Conservation (phyloP, 1,140 invertebrate species). For the Tetranychus urticae region DNA sequence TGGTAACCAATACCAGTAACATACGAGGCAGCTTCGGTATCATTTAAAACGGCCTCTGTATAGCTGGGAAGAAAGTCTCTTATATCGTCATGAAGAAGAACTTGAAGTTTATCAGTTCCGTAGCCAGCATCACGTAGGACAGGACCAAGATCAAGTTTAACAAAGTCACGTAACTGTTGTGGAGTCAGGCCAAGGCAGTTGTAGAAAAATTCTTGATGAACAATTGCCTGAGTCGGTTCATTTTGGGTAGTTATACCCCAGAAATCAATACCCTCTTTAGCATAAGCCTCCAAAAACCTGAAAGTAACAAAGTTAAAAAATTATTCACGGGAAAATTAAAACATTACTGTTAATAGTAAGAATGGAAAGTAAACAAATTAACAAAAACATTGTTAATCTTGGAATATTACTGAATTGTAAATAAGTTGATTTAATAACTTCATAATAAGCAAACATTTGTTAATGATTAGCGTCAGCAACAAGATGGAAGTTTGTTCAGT, state of each 20-base stretch:
- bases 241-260: conserved; percentile 37
- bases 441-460: too few species aligned
- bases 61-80: background rate
- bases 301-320: background rate
- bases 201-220: background rate
- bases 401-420: too few species aligned
- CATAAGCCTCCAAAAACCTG: conserved; percentile 34
- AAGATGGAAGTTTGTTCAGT: too few species aligned
- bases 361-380: too few species aligned
- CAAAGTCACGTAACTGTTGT: background rate
- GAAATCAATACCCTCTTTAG: conserved; percentile 25
- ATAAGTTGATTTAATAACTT: too few species aligned
- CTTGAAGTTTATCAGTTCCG: conserved; percentile 8
- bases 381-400: too few species aligned
- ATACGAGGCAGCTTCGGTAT: conserved; percentile 2
- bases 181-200: background rate
- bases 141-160: conserved; percentile 1
- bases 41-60: conserved; percentile 2
- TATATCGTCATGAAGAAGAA: conserved; percentile 2
- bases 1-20: conserved; percentile 28
- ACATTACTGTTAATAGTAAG: too few species aligned
- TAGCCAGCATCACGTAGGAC: conserved; percentile 18
- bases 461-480: too few species aligned
- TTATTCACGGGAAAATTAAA: too few species aligned
- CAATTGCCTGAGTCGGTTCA: conserved; percentile 21